A percentile compares a stretch with the other conserved stretches of the same genome.
These are phyloP conservation scores for Cygnus buccinator DNA, from an alignment of 2,113 vertebrate species.

Conservation along the genomic window DNA sequence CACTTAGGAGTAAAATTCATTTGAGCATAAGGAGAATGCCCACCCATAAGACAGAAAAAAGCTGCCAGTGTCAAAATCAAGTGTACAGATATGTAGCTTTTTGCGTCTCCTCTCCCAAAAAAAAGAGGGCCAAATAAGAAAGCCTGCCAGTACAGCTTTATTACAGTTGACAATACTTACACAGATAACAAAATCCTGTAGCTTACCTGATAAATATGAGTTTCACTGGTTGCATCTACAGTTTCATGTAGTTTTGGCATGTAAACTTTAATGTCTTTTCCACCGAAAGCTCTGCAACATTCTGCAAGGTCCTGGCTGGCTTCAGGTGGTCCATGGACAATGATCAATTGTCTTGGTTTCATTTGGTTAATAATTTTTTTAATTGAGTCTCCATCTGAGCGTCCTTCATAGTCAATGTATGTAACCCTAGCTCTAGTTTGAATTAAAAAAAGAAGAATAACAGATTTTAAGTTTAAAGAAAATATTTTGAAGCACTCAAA, in stretches of 20 bases:
- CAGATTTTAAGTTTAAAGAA: background rate
- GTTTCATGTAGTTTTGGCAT: constrained; percentile 97
- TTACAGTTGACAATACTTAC: background rate
- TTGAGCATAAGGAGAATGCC: background rate
- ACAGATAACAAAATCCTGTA: background rate
- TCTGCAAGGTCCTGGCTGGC: constrained; percentile 95
- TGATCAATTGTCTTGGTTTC: constrained; percentile 94
- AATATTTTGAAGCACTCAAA: background rate
- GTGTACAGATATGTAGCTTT: background rate
- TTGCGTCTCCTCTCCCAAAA: background rate
- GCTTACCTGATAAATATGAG: constrained; percentile 96
- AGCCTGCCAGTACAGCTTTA: background rate
- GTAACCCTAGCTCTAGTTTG: constrained; percentile 88
- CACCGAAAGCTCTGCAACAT: constrained; percentile 94
- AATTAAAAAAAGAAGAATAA: background rate
- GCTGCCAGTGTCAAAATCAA: background rate
- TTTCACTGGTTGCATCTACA: constrained; percentile 96
- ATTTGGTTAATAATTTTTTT: constrained; percentile 99
- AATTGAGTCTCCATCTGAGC: constrained; percentile 97
- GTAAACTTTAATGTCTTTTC: constrained; percentile 98
- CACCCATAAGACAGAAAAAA: background rate
- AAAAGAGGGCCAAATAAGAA: background rate
- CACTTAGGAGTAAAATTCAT: background rate
- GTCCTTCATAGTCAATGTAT: constrained; percentile 98
- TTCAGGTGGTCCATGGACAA: constrained; percentile 94